A percentile compares a stretch with the other conserved stretches of the same genome.
phyloP scores from a whole-genome alignment of 2,797 vertebrate species.

The Bovichtus variegatus region DNA sequence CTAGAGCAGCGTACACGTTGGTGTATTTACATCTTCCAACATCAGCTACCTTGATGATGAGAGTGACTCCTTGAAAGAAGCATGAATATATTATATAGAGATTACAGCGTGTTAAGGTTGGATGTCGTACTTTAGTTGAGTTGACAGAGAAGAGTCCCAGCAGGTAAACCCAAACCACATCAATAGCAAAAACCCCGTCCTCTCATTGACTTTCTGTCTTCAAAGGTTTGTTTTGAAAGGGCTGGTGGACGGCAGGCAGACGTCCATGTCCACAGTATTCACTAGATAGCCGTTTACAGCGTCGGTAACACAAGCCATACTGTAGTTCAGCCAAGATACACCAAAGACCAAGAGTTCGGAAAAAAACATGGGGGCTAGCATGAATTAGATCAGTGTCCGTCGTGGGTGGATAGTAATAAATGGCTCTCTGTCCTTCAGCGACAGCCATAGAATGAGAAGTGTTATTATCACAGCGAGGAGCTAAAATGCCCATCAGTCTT shows the following conservation, averaged over 20 bases:
- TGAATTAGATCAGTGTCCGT: constrained; percentile 31
- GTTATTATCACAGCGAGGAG: constrained; percentile 53
- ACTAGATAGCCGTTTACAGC: constrained; percentile 16
- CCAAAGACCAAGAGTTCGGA: constrained; percentile 2
- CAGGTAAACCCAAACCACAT: constrained; percentile 31
- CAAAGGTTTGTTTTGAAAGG: constrained; percentile 36
- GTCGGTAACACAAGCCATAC: constrained; percentile 12
- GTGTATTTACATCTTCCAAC: constrained; percentile 20
- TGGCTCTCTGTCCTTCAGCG: constrained; percentile 38
- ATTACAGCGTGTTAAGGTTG: constrained; percentile 16
- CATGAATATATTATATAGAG: neutral
- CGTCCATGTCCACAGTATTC: constrained; percentile 17
- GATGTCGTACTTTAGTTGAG: constrained; percentile 23
- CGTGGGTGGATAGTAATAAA: constrained; percentile 29
- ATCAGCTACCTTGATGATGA: constrained; percentile 30
- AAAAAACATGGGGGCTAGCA: neutral
- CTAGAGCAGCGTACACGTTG: neutral
- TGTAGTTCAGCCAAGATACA: constrained; percentile 27
- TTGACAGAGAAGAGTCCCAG: constrained; percentile 20
- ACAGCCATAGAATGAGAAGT: constrained; percentile 36
- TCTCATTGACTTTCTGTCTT: constrained; percentile 36
- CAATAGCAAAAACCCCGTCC: constrained; percentile 17
- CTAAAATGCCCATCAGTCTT: constrained; percentile 54
- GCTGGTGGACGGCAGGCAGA: constrained; percentile 32
- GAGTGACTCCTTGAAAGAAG: constrained; percentile 15